A percentile compares a stretch with the other conserved stretches of the same genome.
These are phyloP conservation scores for Arvicanthis niloticus DNA, from an alignment of 2,113 vertebrate species.

Conservation along the genomic window DNA sequence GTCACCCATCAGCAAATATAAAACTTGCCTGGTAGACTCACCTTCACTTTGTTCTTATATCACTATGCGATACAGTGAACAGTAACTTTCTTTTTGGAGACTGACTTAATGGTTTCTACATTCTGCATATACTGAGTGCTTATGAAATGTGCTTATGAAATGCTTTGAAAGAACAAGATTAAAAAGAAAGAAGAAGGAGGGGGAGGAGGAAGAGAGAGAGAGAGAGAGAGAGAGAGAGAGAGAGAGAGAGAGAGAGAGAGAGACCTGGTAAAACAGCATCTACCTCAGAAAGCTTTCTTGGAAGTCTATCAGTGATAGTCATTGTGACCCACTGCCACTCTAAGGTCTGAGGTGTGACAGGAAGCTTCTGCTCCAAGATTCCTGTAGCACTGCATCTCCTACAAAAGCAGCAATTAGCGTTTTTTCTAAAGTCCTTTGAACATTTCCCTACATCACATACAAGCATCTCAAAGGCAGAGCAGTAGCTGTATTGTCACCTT, in stretches of 20 bases:
- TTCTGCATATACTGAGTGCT: neutral
- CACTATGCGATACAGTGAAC: neutral
- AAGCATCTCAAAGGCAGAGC: neutral
- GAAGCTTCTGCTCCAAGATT: neutral
- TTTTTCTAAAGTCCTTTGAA: no score
- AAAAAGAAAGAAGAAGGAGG: neutral
- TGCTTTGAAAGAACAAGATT: neutral
- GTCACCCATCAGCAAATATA: neutral
- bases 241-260: no score
- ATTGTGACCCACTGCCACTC: no score
- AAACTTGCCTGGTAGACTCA: neutral
- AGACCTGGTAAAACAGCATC: neutral
- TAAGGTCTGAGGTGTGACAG: neutral
- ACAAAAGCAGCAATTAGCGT: neutral
- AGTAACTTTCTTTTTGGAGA: neutral
- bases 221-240: neutral
- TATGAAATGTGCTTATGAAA: neutral
- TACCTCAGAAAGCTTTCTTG: neutral
- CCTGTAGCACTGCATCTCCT: accelerated
- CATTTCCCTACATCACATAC: accelerated
- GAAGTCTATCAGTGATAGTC: neutral
- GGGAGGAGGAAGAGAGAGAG: neutral
- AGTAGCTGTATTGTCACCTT: neutral
- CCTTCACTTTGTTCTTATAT: neutral
- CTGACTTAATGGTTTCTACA: neutral